phyloP scores from a whole-genome alignment of 2,888 invertebrate species.

The Agonopterix subpropinquella region DNA sequence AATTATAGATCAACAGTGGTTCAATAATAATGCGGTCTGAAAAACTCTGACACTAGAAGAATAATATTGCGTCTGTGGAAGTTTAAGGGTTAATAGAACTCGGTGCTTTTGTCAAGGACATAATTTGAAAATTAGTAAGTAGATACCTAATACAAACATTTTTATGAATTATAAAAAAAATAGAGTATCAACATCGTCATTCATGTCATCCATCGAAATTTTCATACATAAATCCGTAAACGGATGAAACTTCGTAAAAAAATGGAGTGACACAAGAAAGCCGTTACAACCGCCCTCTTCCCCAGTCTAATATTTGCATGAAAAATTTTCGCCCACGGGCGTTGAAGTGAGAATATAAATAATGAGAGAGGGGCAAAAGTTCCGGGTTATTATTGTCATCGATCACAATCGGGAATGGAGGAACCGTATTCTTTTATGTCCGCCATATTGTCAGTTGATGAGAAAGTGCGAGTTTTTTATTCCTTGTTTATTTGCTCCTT shows the following conservation, averaged over 20 bases:
- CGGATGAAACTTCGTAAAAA: not conserved
- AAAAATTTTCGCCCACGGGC: constrained; percentile 43
- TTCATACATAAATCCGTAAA: not conserved
- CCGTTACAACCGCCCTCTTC: constrained; percentile 14
- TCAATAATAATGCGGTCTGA: too few species aligned
- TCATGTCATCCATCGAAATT: not conserved
- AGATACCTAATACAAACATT: too few species aligned
- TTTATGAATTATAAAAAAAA: too few species aligned
- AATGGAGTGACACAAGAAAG: not conserved
- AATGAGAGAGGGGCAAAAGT: constrained; percentile 42
- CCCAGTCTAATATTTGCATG: constrained; percentile 49
- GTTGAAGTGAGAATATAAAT: constrained; percentile 57
- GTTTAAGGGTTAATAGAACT: too few species aligned
- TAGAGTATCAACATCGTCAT: too few species aligned
- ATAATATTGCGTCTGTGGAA: too few species aligned
- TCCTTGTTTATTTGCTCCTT: not conserved
- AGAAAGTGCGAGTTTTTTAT: not conserved
- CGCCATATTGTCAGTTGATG: constrained; percentile 18
- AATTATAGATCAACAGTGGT: too few species aligned
- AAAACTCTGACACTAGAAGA: too few species aligned
- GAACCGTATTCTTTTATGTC: constrained; percentile 30
- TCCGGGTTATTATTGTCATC: constrained; percentile 49
- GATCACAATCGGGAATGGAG: constrained; percentile 36
- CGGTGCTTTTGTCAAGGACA: too few species aligned
- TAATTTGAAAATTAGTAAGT: too few species aligned